These are phyloP conservation scores for Eurytoma californica DNA, from an alignment of 2,888 invertebrate species.

Conservation along the genomic window DNA sequence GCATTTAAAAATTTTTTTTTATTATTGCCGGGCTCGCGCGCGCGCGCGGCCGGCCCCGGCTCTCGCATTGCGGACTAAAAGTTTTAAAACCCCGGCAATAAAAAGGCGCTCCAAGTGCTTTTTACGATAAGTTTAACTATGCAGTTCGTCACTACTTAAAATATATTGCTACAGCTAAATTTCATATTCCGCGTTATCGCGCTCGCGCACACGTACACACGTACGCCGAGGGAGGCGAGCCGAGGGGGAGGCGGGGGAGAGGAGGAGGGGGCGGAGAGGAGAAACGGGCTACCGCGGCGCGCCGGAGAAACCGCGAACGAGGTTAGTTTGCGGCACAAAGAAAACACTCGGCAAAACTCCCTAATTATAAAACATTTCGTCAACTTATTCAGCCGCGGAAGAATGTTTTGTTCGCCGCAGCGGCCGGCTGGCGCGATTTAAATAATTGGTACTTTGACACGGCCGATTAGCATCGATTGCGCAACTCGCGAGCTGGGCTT, in stretches of 20 bases:
- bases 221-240: background rate
- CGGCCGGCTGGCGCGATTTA: slow-evolving; percentile 27
- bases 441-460: slow-evolving; percentile 51
- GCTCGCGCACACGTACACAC: slow-evolving; percentile 31
- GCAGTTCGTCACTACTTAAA: slow-evolving; percentile 58
- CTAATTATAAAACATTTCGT: slow-evolving; percentile 54
- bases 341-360: slow-evolving; percentile 48
- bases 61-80: slow-evolving; percentile 48
- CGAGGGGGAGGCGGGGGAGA: background rate
- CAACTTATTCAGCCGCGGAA: slow-evolving; percentile 46
- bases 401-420: slow-evolving; percentile 40
- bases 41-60: background rate
- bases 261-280: background rate
- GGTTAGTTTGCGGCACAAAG: slow-evolving; percentile 51
- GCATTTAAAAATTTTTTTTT: slow-evolving; percentile 56
- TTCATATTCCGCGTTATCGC: slow-evolving; percentile 57
- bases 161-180: slow-evolving; percentile 57
- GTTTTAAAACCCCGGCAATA: slow-evolving; percentile 56
- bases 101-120: slow-evolving; percentile 56
- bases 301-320: slow-evolving; percentile 41
- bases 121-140: slow-evolving; percentile 58
- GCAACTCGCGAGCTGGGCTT: slow-evolving; percentile 16
- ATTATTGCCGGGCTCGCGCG: slow-evolving; percentile 37
- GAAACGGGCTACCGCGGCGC: background rate
- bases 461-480: slow-evolving; percentile 54